A percentile compares a stretch with the other conserved stretches of the same genome.
Conservation (phyloP, 2,797 vertebrate species). For the Schizothorax lantsangensis region DNA sequence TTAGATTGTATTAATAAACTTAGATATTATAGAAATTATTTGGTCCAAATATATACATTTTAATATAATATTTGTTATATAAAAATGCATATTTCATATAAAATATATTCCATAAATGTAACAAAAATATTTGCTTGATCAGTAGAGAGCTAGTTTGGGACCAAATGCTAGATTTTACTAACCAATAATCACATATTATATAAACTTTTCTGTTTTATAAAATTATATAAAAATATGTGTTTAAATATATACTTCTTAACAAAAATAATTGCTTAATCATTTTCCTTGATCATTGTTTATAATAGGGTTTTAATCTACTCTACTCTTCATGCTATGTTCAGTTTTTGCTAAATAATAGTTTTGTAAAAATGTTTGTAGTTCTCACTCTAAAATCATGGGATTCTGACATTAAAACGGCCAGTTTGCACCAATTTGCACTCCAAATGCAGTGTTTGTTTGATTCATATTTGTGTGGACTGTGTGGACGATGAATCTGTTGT, state of each 20-base stretch:
- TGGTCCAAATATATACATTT: not conserved
- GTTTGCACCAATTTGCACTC: too few relatives aligned
- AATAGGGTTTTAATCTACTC: not conserved
- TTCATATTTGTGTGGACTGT: not conserved
- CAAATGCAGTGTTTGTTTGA: not conserved
- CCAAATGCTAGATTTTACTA: not conserved
- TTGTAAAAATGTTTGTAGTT: not conserved
- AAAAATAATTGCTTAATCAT: not conserved
- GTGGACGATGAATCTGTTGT: constrained; percentile 9
- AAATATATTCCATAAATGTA: not conserved
- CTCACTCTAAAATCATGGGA: not conserved
- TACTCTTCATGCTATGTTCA: not conserved
- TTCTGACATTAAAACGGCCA: not conserved
- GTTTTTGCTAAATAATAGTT: not conserved
- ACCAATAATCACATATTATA: not conserved
- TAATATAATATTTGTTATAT: too few relatives aligned
- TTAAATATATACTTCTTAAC: not conserved
- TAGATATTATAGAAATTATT: not conserved
- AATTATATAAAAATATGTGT: not conserved
- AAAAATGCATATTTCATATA: not conserved
- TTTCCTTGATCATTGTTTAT: not conserved
- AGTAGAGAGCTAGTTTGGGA: not conserved
- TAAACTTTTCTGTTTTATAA: too few relatives aligned
- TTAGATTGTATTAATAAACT: not conserved
- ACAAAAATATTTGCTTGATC: not conserved